Percentiles rank a stretch among this genome's conserved stretches.
phyloP scores from a whole-genome alignment of 2,797 vertebrate species.

The Kryptopterus vitreolus region DNA sequence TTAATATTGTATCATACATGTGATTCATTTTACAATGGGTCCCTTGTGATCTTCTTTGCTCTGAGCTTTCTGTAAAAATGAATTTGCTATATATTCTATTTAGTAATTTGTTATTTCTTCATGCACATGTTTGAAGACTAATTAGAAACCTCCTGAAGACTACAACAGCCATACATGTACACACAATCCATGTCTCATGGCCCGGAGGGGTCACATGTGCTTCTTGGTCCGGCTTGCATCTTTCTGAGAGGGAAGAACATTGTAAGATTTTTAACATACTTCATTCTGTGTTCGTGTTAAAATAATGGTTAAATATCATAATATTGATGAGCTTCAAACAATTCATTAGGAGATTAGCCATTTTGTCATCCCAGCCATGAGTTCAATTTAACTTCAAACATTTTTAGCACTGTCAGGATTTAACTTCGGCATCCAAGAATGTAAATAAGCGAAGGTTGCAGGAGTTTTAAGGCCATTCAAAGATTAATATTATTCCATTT shows the following conservation, averaged over 20 bases:
- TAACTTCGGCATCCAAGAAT: too few relatives aligned
- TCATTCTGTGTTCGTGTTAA: neutral
- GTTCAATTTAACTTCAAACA: too few relatives aligned
- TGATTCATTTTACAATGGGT: neutral
- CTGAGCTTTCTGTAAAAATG: neutral
- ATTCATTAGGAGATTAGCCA: too few relatives aligned
- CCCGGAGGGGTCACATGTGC: conserved; percentile 50
- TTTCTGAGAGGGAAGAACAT: conserved; percentile 70
- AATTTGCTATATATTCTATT: neutral
- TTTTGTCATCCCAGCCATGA: too few relatives aligned
- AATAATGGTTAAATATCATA: neutral
- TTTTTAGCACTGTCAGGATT: too few relatives aligned
- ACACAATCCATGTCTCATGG: neutral
- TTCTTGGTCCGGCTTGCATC: conserved; percentile 72
- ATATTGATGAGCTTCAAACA: too few relatives aligned
- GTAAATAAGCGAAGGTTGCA: too few relatives aligned
- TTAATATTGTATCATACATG: neutral
- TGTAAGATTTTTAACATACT: conserved; percentile 60
- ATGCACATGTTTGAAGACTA: neutral
- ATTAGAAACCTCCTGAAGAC: neutral
- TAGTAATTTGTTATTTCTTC: neutral
- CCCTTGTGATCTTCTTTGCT: neutral
- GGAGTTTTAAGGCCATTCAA: too few relatives aligned
- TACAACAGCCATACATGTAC: conserved; percentile 4
- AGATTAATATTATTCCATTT: too few relatives aligned